Evolutionary conservation across 1,140 invertebrate genomes (phyloP), one percentile per base, ranked within the genome.

Genomic region (Cyclargus thomasi): DNA sequence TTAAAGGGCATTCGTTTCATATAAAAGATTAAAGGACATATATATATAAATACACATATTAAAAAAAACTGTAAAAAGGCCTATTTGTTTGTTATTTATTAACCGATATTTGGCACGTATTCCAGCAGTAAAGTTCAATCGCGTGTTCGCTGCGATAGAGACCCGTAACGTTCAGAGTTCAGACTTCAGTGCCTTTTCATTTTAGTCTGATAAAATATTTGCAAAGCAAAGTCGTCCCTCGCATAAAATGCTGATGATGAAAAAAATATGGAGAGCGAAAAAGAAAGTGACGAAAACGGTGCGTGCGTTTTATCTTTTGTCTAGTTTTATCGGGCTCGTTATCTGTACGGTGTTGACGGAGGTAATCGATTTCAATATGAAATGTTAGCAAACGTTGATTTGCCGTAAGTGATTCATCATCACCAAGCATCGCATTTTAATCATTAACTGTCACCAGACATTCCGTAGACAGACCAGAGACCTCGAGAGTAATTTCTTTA

Each of bases 281-380:
- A 83, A 76, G 80, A 86, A 82, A 81, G 73, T 79, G 69, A 72
- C 72, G 72, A 83, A 81, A 79, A 77, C 68, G 81, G 82, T 86
- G 74, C 76, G 84, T 85, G 73, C 75, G 18, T 59, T 59, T 22
- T 59, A 59, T 59, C 55, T 20, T n/a, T 55, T 55, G 53, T 55
- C 20, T 59, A 20, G 55, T 59, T 59, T 59, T 59, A 59, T 59
- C 55, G 55, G 14, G 7, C 18, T 29, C 5, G 29, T 20, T 59
- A 20, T 59, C 55, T 20, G 39, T 59, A 59, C 17, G 55, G 39
- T 47, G 39, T 59, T 18, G 55, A 20, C 18, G 55, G 7, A 22
- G 17, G 7, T 59, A 59, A 20, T 59, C 55, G 55, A 59, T 59
- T 59, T 59, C 18, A 22, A 21, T 59, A 59, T 59, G 8, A 59